Evolutionary conservation across 2,797 vertebrate genomes (phyloP).

Genomic region (Enteromius viviparus): DNA sequence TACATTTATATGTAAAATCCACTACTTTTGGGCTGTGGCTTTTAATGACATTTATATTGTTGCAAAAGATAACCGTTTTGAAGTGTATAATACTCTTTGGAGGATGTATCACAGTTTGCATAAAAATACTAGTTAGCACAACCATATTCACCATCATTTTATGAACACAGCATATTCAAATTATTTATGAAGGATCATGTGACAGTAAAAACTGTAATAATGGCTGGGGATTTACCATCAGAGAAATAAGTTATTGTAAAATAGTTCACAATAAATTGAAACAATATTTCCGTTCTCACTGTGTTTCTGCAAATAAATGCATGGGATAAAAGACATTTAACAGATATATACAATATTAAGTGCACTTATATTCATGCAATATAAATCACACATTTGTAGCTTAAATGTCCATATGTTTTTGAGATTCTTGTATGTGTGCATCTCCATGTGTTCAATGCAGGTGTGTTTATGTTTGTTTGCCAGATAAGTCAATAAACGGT

Average conservation of each 20-base stretch:
- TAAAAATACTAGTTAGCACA: not conserved
- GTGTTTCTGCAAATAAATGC: not conserved
- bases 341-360: not conserved
- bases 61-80: not conserved
- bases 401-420: not conserved
- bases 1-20: not conserved
- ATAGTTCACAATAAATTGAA: not conserved
- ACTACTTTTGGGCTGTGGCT: not conserved
- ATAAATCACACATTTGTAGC: not conserved
- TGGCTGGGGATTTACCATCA: not conserved
- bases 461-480: conserved; percentile 6
- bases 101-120: not conserved
- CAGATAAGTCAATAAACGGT: not conserved
- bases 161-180: not conserved
- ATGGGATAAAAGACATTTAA: not conserved
- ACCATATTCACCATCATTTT: not conserved
- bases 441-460: not conserved
- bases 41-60: not conserved
- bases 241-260: not conserved
- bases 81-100: not conserved
- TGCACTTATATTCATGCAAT: not conserved
- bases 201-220: not conserved
- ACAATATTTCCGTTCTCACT: not conserved
- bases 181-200: not conserved
- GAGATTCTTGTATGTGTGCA: not conserved